These are phyloP conservation scores for Hedychridium roseum DNA, from an alignment of 2,888 invertebrate species.

Conservation along the genomic window DNA sequence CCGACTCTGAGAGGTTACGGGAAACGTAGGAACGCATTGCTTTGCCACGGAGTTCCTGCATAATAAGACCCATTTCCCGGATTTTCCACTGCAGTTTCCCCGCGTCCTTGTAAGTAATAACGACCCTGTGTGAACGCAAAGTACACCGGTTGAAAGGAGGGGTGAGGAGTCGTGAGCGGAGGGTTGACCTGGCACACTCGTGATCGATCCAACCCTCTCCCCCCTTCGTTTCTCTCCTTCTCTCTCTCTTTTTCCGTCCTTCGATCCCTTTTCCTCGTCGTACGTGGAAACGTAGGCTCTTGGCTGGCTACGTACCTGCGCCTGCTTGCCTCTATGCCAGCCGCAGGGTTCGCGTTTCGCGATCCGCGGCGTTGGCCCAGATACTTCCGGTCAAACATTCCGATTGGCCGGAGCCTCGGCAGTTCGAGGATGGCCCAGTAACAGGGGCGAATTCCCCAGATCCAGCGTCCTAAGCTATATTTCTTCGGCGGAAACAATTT, in stretches of 20 bases:
- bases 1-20: no score
- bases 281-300: no score
- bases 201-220: constrained; percentile 55
- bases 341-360: constrained; percentile 36
- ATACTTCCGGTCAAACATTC: constrained; percentile 49
- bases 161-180: constrained; percentile 32
- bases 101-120: constrained; percentile 39
- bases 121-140: constrained; percentile 36
- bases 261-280: no score
- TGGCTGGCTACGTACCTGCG: no score
- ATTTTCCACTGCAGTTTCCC: no score
- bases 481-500: constrained; percentile 23
- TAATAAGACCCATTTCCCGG: no score
- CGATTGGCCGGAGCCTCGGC: constrained; percentile 27
- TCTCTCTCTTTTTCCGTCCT: constrained; percentile 40
- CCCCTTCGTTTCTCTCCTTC: constrained; percentile 43
- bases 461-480: not conserved
- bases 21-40: no score
- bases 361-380: constrained; percentile 33
- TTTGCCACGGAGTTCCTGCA: no score
- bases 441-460: not conserved
- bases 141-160: constrained; percentile 27
- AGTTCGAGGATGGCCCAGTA: no score
- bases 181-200: constrained; percentile 46
- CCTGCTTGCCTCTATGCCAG: constrained; percentile 52